Evolutionary conservation across 2,113 vertebrate species (phyloP).

Genomic region (Cnemophilus loriae): DNA sequence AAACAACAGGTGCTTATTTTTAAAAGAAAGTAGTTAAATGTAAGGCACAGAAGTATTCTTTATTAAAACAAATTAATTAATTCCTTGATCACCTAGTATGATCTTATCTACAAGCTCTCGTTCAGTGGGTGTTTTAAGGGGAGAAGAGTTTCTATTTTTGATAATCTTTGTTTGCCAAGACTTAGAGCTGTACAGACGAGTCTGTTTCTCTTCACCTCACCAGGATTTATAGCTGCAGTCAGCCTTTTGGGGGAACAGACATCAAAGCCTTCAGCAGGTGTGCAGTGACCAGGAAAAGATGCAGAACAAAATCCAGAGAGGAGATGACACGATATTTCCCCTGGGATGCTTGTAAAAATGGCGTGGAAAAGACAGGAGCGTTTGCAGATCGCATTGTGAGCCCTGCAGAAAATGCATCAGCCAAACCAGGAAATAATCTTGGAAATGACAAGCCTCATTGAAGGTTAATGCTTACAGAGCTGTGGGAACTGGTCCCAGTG

Average conservation of each 20-base stretch:
- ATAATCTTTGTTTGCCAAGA: not conserved
- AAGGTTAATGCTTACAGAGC: not conserved
- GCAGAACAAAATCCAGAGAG: not conserved
- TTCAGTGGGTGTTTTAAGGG: not conserved
- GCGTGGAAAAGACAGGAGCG: accelerated
- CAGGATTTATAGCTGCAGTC: not conserved
- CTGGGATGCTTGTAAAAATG: not conserved
- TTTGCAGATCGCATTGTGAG: not conserved
- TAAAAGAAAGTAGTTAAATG: not conserved
- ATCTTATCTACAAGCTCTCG: not conserved
- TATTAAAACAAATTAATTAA: not conserved
- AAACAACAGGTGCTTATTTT: not conserved
- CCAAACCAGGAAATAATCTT: not conserved
- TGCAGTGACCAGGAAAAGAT: not conserved
- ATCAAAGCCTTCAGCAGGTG: not conserved
- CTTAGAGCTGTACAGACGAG: not conserved
- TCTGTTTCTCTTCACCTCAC: not conserved
- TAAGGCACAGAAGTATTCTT: not conserved
- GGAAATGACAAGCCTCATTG: not conserved
- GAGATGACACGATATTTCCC: not conserved
- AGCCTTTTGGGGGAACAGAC: not conserved
- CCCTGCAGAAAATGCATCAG: not conserved
- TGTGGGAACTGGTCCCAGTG: not conserved
- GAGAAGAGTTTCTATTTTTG: not conserved
- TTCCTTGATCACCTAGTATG: not conserved